Conservation (phyloP, 2,113 vertebrate genomes). For the Pogona vitticeps region DNA sequence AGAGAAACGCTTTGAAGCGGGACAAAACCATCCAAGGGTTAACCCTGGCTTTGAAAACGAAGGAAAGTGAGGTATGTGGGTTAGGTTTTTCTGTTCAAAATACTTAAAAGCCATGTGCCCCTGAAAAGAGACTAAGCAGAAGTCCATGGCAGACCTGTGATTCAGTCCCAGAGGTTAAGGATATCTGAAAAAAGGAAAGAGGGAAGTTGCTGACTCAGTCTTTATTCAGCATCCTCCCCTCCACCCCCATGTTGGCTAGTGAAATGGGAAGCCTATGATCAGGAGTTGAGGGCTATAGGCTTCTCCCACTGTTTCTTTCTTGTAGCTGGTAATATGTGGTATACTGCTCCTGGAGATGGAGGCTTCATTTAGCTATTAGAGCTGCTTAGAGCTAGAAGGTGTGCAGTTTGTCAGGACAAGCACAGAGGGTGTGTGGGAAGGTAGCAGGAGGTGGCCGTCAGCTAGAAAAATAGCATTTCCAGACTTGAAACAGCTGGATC, state of each 20-base stretch:
- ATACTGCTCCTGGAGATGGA: background rate
- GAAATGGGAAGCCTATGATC: background rate
- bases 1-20: constrained; percentile 92
- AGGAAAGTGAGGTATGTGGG: constrained; percentile 87
- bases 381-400: background rate
- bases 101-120: background rate
- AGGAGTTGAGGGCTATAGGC: background rate
- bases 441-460: too few relatives aligned
- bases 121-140: background rate
- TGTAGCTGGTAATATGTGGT: background rate
- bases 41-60: constrained; percentile 86
- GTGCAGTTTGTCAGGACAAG: too few relatives aligned
- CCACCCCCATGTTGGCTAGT: background rate
- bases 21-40: constrained; percentile 98
- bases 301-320: background rate
- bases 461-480: too few relatives aligned
- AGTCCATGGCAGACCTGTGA: background rate
- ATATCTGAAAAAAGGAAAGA: background rate
- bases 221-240: background rate
- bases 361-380: background rate
- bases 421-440: too few relatives aligned
- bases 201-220: background rate
- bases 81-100: constrained; percentile 7
- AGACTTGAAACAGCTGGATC: too few relatives aligned
- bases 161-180: background rate